phyloP scores from a whole-genome alignment of 2,888 invertebrate genomes.

The Erebia aethiops region DNA sequence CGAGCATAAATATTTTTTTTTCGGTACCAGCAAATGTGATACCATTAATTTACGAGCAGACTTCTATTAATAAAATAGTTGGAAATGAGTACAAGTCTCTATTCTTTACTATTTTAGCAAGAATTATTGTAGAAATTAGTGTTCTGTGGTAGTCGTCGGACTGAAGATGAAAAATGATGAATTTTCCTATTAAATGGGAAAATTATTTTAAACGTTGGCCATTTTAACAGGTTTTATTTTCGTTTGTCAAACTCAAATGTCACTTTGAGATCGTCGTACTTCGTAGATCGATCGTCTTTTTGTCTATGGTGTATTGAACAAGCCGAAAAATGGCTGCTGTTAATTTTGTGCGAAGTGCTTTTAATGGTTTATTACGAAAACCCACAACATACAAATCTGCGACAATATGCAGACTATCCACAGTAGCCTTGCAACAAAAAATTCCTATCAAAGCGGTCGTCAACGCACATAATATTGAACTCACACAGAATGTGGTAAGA shows the following conservation, averaged over 20 bases:
- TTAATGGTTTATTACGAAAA: constrained; percentile 74
- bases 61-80: no score
- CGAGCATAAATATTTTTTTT: no score
- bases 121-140: no score
- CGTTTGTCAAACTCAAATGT: constrained; percentile 34
- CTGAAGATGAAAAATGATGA: no score
- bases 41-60: no score
- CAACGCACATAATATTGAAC: constrained; percentile 54
- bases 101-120: no score
- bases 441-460: constrained; percentile 58
- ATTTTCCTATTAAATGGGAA: neutral
- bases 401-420: constrained; percentile 72
- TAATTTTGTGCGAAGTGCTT: constrained; percentile 74
- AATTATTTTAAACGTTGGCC: constrained; percentile 18
- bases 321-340: constrained; percentile 77
- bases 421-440: constrained; percentile 71
- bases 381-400: constrained; percentile 65
- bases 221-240: constrained; percentile 27
- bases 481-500: constrained; percentile 69
- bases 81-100: no score
- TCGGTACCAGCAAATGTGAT: no score
- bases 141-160: no score
- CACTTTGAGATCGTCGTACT: no score
- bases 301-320: constrained; percentile 41
- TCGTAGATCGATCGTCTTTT: no score